Evolutionary conservation across 1,140 invertebrate species (phyloP).

Genomic region (Trichogramma pretiosum): DNA sequence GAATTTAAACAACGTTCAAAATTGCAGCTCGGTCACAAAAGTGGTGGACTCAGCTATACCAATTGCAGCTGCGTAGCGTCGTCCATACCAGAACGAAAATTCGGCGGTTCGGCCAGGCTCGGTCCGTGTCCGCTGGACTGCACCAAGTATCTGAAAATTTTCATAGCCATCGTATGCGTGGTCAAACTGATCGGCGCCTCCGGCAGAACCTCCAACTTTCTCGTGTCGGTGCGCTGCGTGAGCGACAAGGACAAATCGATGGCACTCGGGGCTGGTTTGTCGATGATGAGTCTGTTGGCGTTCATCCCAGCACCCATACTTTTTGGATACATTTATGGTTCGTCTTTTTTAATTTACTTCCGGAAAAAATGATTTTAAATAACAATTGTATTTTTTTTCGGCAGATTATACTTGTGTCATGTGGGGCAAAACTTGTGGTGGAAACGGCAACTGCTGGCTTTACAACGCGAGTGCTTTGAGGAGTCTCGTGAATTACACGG

Average conservation of each 20-base stretch:
- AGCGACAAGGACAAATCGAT: slow-evolving; percentile 64
- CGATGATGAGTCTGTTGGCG: slow-evolving; percentile 58
- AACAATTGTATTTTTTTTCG: slow-evolving; percentile 1
- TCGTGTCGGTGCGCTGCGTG: slow-evolving; percentile 60
- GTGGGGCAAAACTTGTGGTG: slow-evolving; percentile 65
- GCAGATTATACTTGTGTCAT: slow-evolving; percentile 59
- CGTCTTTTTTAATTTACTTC: too few species aligned
- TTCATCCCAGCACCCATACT: slow-evolving; percentile 66
- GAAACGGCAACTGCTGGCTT: slow-evolving; percentile 65
- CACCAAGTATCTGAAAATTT: slow-evolving; percentile 55
- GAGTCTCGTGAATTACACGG: slow-evolving; percentile 58
- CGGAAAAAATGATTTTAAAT: too few species aligned
- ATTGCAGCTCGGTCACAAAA: too few species aligned
- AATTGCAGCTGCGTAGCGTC: background rate
- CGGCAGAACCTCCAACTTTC: slow-evolving; percentile 58
- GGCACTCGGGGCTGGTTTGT: slow-evolving; percentile 59
- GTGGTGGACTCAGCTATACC: background rate
- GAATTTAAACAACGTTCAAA: too few species aligned
- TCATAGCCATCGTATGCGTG: slow-evolving; percentile 57
- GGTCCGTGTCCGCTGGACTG: slow-evolving; percentile 62
- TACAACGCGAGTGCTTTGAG: slow-evolving; percentile 58
- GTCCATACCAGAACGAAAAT: background rate
- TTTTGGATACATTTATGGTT: slow-evolving; percentile 63
- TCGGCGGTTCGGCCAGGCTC: slow-evolving; percentile 48
- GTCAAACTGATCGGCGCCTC: slow-evolving; percentile 60